Percentiles rank a stretch among this genome's conserved stretches.
Evolutionary conservation across 2,797 vertebrate species (phyloP).

Genomic region (Amniataba percoides): DNA sequence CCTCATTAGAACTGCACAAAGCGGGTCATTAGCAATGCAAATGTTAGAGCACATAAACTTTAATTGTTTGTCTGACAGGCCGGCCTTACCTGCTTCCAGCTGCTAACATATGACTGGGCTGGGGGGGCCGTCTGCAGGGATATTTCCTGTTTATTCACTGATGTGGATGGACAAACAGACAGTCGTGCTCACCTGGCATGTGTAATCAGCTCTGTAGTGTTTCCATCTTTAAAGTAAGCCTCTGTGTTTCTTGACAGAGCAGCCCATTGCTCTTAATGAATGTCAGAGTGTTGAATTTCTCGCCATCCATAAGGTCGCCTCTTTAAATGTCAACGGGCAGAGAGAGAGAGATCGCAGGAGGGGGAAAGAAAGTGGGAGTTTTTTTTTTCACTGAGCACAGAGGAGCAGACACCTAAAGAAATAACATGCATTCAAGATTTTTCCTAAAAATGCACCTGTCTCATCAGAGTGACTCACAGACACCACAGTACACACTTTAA

Average conservation of each 20-base stretch:
- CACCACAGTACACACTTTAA: not conserved
- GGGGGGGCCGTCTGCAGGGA: not conserved
- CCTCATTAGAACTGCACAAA: no score
- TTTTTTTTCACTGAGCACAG: not conserved
- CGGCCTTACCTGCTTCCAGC: no score
- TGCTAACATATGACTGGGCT: no score
- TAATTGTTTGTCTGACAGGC: no score
- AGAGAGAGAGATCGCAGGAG: not conserved
- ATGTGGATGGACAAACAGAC: not conserved
- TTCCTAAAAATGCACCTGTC: not conserved
- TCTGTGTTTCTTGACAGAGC: slow-evolving; percentile 38
- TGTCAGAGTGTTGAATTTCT: slow-evolving; percentile 6
- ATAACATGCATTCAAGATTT: not conserved
- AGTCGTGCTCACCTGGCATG: slow-evolving; percentile 22
- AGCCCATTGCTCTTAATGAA: slow-evolving; percentile 39
- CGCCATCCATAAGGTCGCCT: slow-evolving; percentile 7
- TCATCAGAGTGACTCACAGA: not conserved
- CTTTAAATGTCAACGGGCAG: slow-evolving; percentile 35
- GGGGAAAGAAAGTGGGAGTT: not conserved
- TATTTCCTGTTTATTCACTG: slow-evolving; percentile 3
- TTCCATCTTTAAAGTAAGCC: slow-evolving; percentile 29
- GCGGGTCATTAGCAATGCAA: no score
- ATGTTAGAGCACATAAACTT: no score
- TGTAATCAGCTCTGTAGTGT: slow-evolving; percentile 6
- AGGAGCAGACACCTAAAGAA: not conserved